These are phyloP conservation scores for Stenodema calcarata DNA, from an alignment of 2,888 invertebrate genomes.

Conservation along the genomic window DNA sequence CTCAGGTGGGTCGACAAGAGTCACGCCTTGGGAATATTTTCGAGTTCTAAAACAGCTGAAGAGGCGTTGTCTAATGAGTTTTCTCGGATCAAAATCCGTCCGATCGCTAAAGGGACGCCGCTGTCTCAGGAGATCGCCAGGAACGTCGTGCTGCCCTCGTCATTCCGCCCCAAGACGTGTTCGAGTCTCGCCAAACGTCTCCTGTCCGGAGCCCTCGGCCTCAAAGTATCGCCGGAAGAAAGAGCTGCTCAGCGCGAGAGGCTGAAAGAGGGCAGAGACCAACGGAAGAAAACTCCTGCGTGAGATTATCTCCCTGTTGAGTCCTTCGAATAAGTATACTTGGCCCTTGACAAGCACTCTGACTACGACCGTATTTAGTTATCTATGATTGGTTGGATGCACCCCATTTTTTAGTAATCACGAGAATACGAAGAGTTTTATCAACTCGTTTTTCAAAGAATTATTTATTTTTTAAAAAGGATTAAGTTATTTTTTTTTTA, in stretches of 20 bases:
- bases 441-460: too few relatives aligned
- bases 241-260: background rate
- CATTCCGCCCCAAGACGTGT: conserved; percentile 36
- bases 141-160: conserved; percentile 36
- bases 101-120: conserved; percentile 21
- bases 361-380: too few relatives aligned
- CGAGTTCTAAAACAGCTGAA: conserved; percentile 16
- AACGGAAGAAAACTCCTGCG: background rate
- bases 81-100: conserved; percentile 12
- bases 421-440: too few relatives aligned
- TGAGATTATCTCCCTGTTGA: background rate
- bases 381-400: too few relatives aligned
- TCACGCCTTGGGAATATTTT: conserved; percentile 23
- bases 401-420: too few relatives aligned
- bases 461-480: too few relatives aligned
- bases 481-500: too few relatives aligned
- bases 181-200: conserved; percentile 28
- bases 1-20: conserved; percentile 25
- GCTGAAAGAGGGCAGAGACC: background rate
- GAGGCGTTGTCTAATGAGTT: conserved; percentile 6
- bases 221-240: conserved; percentile 28
- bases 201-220: conserved; percentile 21
- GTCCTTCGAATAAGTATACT: background rate
- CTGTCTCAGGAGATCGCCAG: conserved; percentile 36
- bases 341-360: too few relatives aligned